Evolutionary conservation across 2,113 vertebrate genomes (phyloP).

Genomic region (Plotosus lineatus): DNA sequence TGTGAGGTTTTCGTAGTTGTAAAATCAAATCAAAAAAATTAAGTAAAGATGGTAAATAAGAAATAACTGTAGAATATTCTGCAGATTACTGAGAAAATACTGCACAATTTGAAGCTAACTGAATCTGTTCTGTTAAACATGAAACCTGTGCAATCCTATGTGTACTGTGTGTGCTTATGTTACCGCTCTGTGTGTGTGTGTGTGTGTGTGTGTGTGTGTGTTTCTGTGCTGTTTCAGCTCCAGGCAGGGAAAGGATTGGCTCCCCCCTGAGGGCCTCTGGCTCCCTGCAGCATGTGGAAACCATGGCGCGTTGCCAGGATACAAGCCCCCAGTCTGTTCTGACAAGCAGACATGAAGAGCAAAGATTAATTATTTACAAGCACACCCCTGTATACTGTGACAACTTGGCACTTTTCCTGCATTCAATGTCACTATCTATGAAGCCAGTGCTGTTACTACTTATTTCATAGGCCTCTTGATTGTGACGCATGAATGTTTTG

Average conservation of each 20-base stretch:
- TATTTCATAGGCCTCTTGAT: constrained; percentile 64
- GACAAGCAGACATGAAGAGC: constrained; percentile 81
- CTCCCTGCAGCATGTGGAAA: constrained; percentile 73
- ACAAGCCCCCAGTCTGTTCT: constrained; percentile 76
- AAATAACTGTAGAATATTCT: background rate
- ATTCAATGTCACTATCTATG: constrained; percentile 80
- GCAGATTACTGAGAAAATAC: background rate
- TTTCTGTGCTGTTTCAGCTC: constrained; percentile 55
- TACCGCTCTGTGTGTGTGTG: background rate
- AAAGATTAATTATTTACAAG: constrained; percentile 80
- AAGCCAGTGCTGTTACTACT: constrained; percentile 72
- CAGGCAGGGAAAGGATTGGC: constrained; percentile 81
- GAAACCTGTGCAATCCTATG: background rate
- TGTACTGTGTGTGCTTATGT: constrained; percentile 17
- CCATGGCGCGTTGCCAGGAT: constrained; percentile 83
- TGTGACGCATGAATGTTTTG: constrained; percentile 41
- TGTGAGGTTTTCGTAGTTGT: background rate
- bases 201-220: constrained; percentile 35
- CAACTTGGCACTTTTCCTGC: constrained; percentile 76
- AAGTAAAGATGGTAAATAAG: background rate
- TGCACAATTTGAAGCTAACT: background rate
- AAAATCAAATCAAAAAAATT: background rate
- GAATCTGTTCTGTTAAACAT: background rate
- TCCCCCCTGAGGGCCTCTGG: constrained; percentile 85
- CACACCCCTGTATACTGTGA: constrained; percentile 74